Conservation (phyloP, 2,113 vertebrate species). For the Rana temporaria region DNA sequence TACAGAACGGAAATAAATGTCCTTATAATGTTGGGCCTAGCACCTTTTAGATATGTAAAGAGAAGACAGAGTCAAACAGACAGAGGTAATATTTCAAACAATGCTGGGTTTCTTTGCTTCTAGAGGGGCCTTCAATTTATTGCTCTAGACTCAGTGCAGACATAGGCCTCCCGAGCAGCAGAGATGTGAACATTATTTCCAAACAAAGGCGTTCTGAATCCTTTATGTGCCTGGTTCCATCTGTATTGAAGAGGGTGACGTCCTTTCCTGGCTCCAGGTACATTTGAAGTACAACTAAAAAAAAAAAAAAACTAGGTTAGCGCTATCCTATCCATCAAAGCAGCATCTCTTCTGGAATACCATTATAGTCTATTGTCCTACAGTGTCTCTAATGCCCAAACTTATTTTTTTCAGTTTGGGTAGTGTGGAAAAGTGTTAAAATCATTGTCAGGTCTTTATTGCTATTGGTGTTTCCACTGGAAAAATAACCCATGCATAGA, state of each 20-base stretch:
- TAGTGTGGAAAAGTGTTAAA: too few species aligned
- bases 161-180: slow-evolving; percentile 17
- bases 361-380: too few species aligned
- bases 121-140: slow-evolving; percentile 45
- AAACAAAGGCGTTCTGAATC: slow-evolving; percentile 11
- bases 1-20: background rate
- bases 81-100: slow-evolving; percentile 19
- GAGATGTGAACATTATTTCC: slow-evolving; percentile 27
- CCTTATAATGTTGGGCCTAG: background rate
- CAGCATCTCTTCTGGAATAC: too few species aligned
- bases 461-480: too few species aligned
- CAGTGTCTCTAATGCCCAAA: too few species aligned
- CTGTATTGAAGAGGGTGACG: background rate
- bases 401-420: too few species aligned
- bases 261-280: slow-evolving; percentile 32
- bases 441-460: too few species aligned
- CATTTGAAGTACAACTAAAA: slow-evolving; percentile 4
- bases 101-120: slow-evolving; percentile 40
- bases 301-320: background rate
- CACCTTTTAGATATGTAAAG: background rate
- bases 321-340: background rate
- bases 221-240: slow-evolving; percentile 4
- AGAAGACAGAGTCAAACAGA: background rate
- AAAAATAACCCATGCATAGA: too few species aligned
- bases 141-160: slow-evolving; percentile 38